Percentiles rank a stretch among this genome's conserved stretches.
Conservation (phyloP, 64 coral and sea anemone species). For the Orbicella faveolata region DNA sequence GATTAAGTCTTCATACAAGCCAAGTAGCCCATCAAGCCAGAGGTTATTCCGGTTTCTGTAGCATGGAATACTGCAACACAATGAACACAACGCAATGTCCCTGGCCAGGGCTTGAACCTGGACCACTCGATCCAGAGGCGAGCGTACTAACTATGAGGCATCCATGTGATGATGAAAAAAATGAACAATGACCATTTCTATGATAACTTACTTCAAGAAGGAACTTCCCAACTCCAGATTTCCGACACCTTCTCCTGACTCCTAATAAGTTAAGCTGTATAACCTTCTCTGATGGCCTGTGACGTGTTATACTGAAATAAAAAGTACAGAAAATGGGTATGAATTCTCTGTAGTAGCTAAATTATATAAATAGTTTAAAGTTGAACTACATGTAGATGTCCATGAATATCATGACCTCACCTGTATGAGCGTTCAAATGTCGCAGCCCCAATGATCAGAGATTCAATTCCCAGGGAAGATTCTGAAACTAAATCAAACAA, state of each 20-base stretch:
- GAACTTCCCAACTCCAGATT: constrained; percentile 82
- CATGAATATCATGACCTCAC: neutral
- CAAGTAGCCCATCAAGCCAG: too few relatives aligned
- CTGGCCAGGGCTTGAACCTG: too few relatives aligned
- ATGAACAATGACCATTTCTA: too few relatives aligned
- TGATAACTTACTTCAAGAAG: constrained; percentile 54
- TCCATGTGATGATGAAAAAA: too few relatives aligned
- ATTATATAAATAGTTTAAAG: neutral
- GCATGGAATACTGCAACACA: too few relatives aligned
- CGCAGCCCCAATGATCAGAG: constrained; percentile 54
- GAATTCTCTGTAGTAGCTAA: too few relatives aligned
- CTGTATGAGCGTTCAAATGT: constrained; percentile 63
- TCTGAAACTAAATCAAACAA: constrained; percentile 26
- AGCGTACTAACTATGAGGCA: too few relatives aligned
- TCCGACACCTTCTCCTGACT: constrained; percentile 78
- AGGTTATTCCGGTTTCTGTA: too few relatives aligned
- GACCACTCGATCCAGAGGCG: too few relatives aligned
- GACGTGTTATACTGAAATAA: constrained; percentile 5
- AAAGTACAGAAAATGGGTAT: neutral
- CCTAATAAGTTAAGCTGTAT: constrained; percentile 78
- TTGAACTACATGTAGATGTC: neutral
- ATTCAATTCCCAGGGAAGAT: constrained; percentile 43
- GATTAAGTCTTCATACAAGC: too few relatives aligned
- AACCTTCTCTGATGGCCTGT: constrained; percentile 72
- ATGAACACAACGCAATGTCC: too few relatives aligned